phyloP scores from a whole-genome alignment of 2,797 vertebrate species.

The Carapus acus region DNA sequence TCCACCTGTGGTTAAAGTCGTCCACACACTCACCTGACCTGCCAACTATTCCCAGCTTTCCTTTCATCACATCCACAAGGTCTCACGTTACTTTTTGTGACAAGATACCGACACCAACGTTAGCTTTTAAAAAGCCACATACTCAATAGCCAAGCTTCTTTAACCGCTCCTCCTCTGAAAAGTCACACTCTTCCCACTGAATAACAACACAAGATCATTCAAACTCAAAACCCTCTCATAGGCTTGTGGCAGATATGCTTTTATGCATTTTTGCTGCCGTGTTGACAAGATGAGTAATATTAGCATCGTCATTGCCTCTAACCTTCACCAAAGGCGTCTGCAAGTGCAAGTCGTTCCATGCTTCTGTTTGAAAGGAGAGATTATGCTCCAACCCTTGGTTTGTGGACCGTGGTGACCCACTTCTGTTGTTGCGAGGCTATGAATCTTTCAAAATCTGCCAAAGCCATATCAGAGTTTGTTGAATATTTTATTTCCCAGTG shows the following conservation, averaged over 20 bases:
- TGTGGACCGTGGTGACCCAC: constrained; percentile 36
- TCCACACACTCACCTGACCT: no score
- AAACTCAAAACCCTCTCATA: not conserved
- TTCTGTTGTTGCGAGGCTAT: constrained; percentile 49
- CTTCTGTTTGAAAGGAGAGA: not conserved
- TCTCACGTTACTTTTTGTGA: no score
- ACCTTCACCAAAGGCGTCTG: not conserved
- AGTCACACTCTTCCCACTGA: not conserved
- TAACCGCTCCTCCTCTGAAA: not conserved
- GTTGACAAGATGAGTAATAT: not conserved
- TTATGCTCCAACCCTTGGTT: constrained; percentile 1
- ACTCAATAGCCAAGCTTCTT: not conserved
- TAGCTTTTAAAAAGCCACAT: not conserved
- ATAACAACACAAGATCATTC: not conserved
- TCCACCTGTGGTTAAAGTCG: no score
- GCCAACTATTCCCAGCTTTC: no score
- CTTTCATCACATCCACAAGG: no score
- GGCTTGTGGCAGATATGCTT: not conserved
- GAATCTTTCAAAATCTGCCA: constrained; percentile 68
- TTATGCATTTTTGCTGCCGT: not conserved
- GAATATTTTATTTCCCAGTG: constrained; percentile 62
- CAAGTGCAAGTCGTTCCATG: not conserved
- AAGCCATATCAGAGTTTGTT: constrained; percentile 45
- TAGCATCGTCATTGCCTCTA: not conserved
- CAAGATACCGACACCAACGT: no score